Conservation (phyloP, 2,888 invertebrate species). For the Diplolepis rosae region DNA sequence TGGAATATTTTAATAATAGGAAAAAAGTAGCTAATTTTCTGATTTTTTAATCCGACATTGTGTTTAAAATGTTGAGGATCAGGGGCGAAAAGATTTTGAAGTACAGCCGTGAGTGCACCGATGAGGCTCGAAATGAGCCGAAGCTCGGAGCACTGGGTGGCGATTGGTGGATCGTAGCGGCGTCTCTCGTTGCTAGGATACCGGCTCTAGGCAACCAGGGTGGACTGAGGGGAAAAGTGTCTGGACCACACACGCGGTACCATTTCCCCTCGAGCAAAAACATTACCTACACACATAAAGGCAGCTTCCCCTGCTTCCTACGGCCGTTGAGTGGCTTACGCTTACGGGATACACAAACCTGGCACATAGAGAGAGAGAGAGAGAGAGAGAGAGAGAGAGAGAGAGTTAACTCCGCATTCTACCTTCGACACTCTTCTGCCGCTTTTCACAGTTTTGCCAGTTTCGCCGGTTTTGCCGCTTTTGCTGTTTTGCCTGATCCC, state of each 20-base stretch:
- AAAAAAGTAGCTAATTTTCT: too few relatives aligned
- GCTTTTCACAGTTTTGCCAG: conserved; percentile 40
- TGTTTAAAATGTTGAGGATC: too few relatives aligned
- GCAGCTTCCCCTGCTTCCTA: too few relatives aligned
- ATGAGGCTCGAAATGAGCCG: conserved; percentile 60
- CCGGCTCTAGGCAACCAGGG: conserved; percentile 54
- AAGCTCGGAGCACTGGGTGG: conserved; percentile 42
- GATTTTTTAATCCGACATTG: too few relatives aligned
- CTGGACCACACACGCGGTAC: conserved; percentile 72
- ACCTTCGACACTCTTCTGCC: conserved; percentile 3
- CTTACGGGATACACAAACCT: conserved; percentile 44
- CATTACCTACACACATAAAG: conserved; percentile 62
- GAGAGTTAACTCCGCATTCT: neutral
- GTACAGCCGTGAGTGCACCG: conserved; percentile 58
- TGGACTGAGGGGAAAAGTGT: conserved; percentile 48
- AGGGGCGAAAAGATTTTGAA: neutral
- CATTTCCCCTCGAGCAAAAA: conserved; percentile 72
- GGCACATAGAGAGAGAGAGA: conserved; percentile 14
- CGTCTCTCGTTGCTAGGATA: conserved; percentile 71
- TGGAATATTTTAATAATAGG: too few relatives aligned
- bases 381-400: conserved; percentile 38
- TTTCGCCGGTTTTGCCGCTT: conserved; percentile 41
- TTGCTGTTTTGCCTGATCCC: conserved; percentile 38
- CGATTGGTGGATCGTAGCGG: conserved; percentile 57
- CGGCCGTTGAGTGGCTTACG: too few relatives aligned